Evolutionary conservation across 2,113 vertebrate genomes (phyloP).

Genomic region (Arizona elegans): DNA sequence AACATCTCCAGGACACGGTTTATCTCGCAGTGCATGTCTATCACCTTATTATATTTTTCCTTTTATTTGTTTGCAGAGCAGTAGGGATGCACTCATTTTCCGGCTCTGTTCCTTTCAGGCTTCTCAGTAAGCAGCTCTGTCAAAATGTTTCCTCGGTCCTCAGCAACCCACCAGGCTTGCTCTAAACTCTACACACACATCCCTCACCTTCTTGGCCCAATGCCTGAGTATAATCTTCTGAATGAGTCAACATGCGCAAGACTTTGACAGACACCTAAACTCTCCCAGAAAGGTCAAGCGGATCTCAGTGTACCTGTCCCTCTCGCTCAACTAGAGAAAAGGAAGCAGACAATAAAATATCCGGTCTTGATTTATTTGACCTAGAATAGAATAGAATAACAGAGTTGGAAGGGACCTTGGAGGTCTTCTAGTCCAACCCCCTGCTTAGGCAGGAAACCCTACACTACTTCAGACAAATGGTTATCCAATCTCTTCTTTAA

Average conservation of each 20-base stretch:
- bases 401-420: too few relatives aligned
- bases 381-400: too few relatives aligned
- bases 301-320: background rate
- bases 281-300: background rate
- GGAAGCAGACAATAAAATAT: background rate
- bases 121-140: fast-evolving
- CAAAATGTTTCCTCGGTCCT: background rate
- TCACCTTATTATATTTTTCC: constrained; percentile 3
- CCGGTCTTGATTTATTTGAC: background rate
- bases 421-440: too few relatives aligned
- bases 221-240: background rate
- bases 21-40: background rate
- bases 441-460: too few relatives aligned
- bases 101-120: background rate
- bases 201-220: background rate
- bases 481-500: too few relatives aligned
- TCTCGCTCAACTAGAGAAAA: background rate
- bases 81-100: background rate
- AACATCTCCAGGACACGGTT: constrained; percentile 25
- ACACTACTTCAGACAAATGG: too few relatives aligned
- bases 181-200: background rate
- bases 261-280: background rate
- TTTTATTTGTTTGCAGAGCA: constrained; percentile 31
- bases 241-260: fast-evolving
- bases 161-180: background rate